Conservation (phyloP, 2,888 invertebrate species). For the Abrostola tripartita region DNA sequence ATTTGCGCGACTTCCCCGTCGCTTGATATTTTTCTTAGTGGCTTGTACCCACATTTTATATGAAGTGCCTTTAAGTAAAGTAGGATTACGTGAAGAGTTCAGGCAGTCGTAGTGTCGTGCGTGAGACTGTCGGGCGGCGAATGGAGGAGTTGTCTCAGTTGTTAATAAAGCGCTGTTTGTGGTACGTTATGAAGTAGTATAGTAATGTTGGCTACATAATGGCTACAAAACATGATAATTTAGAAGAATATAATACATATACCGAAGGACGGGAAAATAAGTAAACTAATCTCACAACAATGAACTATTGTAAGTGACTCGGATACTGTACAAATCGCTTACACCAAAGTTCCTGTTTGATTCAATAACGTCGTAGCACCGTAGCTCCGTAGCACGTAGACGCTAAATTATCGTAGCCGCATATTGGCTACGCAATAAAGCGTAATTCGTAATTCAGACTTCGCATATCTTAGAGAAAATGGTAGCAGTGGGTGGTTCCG, state of each 20-base stretch:
- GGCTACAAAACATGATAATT: neutral
- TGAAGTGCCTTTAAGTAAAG: conserved; percentile 32
- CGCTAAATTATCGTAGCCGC: conserved; percentile 11
- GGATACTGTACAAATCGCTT: neutral
- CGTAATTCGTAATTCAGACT: conserved; percentile 1
- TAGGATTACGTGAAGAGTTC: conserved; percentile 31
- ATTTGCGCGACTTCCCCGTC: conserved; percentile 19
- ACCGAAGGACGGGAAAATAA: too few species aligned
- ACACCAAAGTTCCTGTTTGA: neutral
- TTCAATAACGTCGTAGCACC: conserved; percentile 8
- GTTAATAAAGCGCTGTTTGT: conserved; percentile 23
- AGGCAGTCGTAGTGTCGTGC: conserved; percentile 8
- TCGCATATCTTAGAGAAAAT: conserved; percentile 2
- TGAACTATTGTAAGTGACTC: neutral
- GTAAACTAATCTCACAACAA: too few species aligned
- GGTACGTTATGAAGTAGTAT: neutral
- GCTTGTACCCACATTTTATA: conserved; percentile 38
- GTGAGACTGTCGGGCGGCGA: conserved; percentile 3
- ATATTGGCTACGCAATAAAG: conserved; percentile 3
- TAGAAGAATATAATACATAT: neutral
- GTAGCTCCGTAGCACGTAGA: conserved; percentile 18
- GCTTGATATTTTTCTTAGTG: conserved; percentile 37
- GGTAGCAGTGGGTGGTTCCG: neutral
- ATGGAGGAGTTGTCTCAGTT: neutral
- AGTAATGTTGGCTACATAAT: neutral